Base-by-base conservation (phyloP, 1,140 invertebrate species). In the Dinoponera quadriceps region DNA sequence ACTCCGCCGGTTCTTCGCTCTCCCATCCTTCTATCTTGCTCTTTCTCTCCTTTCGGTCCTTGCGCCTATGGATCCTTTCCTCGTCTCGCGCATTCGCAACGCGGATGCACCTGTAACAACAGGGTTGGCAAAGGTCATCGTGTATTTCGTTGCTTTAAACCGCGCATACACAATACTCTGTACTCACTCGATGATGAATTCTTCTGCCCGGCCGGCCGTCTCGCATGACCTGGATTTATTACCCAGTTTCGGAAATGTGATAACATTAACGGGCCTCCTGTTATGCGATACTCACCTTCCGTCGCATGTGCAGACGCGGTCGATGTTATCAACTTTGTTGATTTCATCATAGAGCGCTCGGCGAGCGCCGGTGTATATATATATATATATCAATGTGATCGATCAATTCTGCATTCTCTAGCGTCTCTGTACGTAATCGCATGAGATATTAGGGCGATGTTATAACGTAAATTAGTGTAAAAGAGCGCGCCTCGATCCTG, bases 21-120 rank as follows among this genome's bases (percentile, higher is more conserved):
- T 44, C 60, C 29, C 33, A 44, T 69, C 65, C 59, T 44, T 78
- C 78, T 62, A n/a, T 83, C 84, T 74, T 54, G 59, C 78, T 66
- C 85, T 83, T 69, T 88, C 85, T 84, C 83, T 82, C 88, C 82
- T 27, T 57, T 82, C n/a, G 51, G 57, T 59, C 49, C 75, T 80
- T n/a, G n/a, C n/a, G 75, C 75, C 65, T 69, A 69, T n/a, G 33
- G 55, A 69, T 48, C 63, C 57, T 65, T 51, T 77, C 80, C 71
- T 78, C 55, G 27, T 74, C 82, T 78, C 33, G 38, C 63, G 25
- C 59, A 25, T 73, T 66, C 80, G 85, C 86, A 86, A 88, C 89
- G 72, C 77, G 84, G 55, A 84, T 88, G 84, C 88, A 91, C 91
- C 90, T 91, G 90, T 85, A 91, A 91, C 88, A 89, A 81, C 63